phyloP scores from a whole-genome alignment of 2,888 invertebrate genomes.

The Agonum fuliginosum region DNA sequence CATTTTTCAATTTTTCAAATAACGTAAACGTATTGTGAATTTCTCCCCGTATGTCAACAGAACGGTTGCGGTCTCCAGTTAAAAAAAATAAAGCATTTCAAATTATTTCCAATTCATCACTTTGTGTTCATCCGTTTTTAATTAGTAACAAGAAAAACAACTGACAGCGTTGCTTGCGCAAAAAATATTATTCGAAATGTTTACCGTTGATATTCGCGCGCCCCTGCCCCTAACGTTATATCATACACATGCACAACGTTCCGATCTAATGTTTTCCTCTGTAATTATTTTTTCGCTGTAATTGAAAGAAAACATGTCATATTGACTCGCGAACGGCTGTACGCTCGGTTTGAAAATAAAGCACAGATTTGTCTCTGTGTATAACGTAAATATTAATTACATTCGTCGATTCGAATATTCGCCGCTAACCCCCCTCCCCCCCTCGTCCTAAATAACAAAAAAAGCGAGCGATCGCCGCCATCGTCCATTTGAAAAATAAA shows the following conservation, averaged over 20 bases:
- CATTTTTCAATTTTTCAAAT: conserved; percentile 56
- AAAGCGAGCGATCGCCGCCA: conserved; percentile 55
- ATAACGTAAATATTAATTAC: conserved; percentile 68
- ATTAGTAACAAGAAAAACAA: conserved; percentile 61
- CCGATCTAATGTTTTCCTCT: conserved; percentile 60
- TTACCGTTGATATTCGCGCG: conserved; percentile 58
- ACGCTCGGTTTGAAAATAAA: conserved; percentile 62
- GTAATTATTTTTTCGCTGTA: conserved; percentile 63
- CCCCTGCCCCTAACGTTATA: conserved; percentile 58
- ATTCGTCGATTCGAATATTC: conserved; percentile 60
- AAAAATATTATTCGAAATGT: conserved; percentile 61
- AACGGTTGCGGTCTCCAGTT: conserved; percentile 44
- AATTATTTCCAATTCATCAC: conserved; percentile 61
- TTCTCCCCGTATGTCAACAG: conserved; percentile 55
- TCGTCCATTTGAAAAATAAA: conserved; percentile 59
- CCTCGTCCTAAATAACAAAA: conserved; percentile 61
- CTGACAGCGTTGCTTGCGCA: conserved; percentile 58
- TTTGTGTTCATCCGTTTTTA: conserved; percentile 60
- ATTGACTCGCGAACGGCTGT: conserved; percentile 63
- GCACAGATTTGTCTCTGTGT: conserved; percentile 63
- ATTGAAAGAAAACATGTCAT: conserved; percentile 65
- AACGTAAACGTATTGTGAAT: conserved; percentile 50
- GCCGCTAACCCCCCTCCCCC: conserved; percentile 62
- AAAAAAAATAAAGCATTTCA: conserved; percentile 59
- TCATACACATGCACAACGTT: conserved; percentile 58